phyloP scores from a whole-genome alignment of 1,140 invertebrate genomes.

The Caenorhabditis latens region DNA sequence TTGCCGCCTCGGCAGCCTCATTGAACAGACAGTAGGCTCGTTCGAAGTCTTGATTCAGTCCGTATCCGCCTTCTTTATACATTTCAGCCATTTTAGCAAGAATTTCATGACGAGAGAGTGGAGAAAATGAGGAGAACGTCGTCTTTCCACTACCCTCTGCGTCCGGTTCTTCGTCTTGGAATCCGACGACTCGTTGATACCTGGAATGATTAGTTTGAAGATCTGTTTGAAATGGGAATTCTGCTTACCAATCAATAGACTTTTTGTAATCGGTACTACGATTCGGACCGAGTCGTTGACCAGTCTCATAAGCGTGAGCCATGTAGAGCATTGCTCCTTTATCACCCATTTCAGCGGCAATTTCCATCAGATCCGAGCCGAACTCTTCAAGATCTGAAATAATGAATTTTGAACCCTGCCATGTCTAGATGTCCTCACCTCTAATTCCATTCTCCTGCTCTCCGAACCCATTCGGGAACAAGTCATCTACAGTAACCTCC shows the following conservation, averaged over 20 bases:
- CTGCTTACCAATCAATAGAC: conserved; percentile 80
- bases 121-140: conserved; percentile 63
- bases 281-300: conserved; percentile 67
- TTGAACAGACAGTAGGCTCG: conserved; percentile 80
- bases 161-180: conserved; percentile 79
- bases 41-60: conserved; percentile 78
- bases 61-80: conserved; percentile 79
- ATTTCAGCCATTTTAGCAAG: conserved; percentile 80
- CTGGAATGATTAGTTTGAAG: background rate
- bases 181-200: conserved; percentile 72
- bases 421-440: background rate
- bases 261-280: conserved; percentile 75
- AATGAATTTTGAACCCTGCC: too few relatives aligned
- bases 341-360: conserved; percentile 80
- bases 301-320: conserved; percentile 81
- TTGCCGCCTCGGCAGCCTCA: conserved; percentile 81
- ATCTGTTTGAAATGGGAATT: too few relatives aligned
- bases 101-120: conserved; percentile 78
- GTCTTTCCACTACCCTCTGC: conserved; percentile 78
- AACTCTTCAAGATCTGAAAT: conserved; percentile 76
- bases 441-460: conserved; percentile 54
- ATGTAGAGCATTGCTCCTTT: conserved; percentile 80
- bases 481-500: conserved; percentile 71
- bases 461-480: conserved; percentile 54
- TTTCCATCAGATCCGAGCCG: conserved; percentile 79